These are phyloP conservation scores for Macropis europaea DNA, from an alignment of 2,888 invertebrate genomes.

Conservation along the genomic window DNA sequence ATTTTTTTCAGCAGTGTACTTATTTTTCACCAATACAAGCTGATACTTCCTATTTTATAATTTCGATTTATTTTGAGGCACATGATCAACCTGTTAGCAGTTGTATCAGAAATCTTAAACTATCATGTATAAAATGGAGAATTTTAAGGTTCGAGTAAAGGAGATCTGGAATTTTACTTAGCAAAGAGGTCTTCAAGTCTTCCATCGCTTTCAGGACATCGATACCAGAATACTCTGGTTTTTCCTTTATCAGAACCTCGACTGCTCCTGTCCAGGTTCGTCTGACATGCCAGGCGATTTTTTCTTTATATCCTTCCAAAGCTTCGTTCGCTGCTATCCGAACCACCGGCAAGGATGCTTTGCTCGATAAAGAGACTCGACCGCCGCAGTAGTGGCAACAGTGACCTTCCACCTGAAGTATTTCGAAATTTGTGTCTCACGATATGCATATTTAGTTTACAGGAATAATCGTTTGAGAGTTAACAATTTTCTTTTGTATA, in stretches of 20 bases:
- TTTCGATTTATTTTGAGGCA: no score
- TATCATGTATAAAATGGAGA: no score
- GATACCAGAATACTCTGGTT: constrained; percentile 64
- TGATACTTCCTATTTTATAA: no score
- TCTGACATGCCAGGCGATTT: constrained; percentile 72
- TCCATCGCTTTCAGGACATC: constrained; percentile 63
- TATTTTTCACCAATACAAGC: no score
- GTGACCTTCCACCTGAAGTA: constrained; percentile 74
- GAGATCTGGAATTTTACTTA: constrained; percentile 35
- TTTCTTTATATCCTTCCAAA: constrained; percentile 54
- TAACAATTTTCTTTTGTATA: no score
- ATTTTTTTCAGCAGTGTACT: no score
- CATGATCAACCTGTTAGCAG: no score
- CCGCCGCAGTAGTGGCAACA: constrained; percentile 77
- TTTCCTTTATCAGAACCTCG: constrained; percentile 73
- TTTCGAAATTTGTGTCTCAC: no score
- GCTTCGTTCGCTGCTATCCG: constrained; percentile 57
- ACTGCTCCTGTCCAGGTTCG: constrained; percentile 57
- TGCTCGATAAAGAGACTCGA: constrained; percentile 57
- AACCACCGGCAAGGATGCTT: constrained; percentile 60
- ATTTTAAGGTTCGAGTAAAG: no score
- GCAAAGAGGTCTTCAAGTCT: constrained; percentile 46
- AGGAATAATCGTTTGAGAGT: no score
- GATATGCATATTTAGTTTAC: no score
- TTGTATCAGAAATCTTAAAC: no score